phyloP scores from a whole-genome alignment of 2,888 invertebrate species.

The Melieria crassipennis region DNA sequence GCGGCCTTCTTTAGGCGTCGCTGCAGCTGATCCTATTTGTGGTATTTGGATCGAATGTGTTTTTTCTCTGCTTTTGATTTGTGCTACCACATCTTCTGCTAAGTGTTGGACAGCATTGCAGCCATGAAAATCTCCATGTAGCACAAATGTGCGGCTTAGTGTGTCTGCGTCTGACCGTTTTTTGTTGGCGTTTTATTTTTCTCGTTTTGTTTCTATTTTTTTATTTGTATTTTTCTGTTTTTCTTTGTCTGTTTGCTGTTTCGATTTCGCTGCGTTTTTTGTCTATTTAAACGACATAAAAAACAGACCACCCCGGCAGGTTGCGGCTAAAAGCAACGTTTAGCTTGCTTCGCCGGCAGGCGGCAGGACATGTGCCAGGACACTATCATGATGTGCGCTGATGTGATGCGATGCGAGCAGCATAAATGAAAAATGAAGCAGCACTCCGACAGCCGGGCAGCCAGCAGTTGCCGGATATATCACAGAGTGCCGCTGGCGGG shows the following conservation, averaged over 20 bases:
- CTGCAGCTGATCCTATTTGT: not conserved
- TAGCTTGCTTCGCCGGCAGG: not conserved
- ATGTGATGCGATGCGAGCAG: not conserved
- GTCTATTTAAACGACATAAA: too few relatives aligned
- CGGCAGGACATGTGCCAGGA: conserved; percentile 32
- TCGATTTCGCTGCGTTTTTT: too few relatives aligned
- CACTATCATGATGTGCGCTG: conserved; percentile 2
- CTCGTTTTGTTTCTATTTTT: too few relatives aligned
- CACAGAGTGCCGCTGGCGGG: too few relatives aligned
- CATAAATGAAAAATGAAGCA: conserved; percentile 37
- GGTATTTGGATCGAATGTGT: not conserved
- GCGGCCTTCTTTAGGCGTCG: too few relatives aligned
- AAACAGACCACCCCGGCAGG: too few relatives aligned
- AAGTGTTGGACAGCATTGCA: not conserved
- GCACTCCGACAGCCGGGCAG: not conserved
- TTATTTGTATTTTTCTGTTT: too few relatives aligned
- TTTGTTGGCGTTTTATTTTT: too few relatives aligned
- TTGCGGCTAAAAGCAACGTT: not conserved
- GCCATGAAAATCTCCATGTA: not conserved
- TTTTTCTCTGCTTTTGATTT: not conserved
- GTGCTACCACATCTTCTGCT: not conserved
- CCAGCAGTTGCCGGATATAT: too few relatives aligned
- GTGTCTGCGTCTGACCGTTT: too few relatives aligned
- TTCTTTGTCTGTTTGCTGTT: too few relatives aligned
- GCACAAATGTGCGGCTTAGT: not conserved